Evolutionary conservation across 1,140 invertebrate species (phyloP).

Genomic region (Spodoptera litura): DNA sequence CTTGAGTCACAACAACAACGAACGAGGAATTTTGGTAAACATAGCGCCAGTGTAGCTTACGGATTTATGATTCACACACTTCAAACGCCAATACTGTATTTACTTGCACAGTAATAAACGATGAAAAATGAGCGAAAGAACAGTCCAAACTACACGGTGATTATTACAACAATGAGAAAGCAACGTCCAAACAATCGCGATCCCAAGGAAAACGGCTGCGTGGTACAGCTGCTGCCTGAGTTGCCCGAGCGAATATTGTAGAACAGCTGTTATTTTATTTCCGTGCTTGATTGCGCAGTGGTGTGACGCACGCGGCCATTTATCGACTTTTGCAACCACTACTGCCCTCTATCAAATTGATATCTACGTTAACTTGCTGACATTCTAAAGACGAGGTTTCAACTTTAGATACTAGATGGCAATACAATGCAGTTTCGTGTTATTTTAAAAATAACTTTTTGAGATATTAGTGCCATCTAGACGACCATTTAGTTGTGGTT

Average conservation of each 20-base stretch:
- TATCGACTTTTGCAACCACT: conserved; percentile 66
- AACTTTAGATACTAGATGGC: conserved; percentile 6
- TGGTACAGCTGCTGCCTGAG: conserved; percentile 80
- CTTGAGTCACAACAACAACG: conserved; percentile 81
- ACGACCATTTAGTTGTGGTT: neutral
- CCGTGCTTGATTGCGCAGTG: conserved; percentile 83
- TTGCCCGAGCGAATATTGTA: conserved; percentile 84
- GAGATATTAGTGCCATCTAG: conserved; percentile 1
- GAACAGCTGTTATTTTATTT: conserved; percentile 86
- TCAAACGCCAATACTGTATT: conserved; percentile 66
- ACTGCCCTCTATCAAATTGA: conserved; percentile 49
- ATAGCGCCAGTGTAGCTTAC: conserved; percentile 72
- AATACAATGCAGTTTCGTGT: neutral
- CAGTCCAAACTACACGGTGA: conserved; percentile 65
- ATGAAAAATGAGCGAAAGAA: conserved; percentile 62
- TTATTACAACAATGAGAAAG: conserved; percentile 74
- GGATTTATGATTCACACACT: conserved; percentile 74
- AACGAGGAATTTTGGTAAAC: conserved; percentile 81
- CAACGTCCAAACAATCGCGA: conserved; percentile 76
- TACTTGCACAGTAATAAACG: conserved; percentile 65
- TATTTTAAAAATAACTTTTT: neutral
- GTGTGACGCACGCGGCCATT: conserved; percentile 75
- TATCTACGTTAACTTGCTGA: neutral
- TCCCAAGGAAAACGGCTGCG: conserved; percentile 80
- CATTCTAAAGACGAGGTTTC: too few relatives aligned